Evolutionary conservation across 1,140 invertebrate species (phyloP), one percentile per base, ranked within the genome.

Genomic region (Megalonaias nervosa): DNA sequence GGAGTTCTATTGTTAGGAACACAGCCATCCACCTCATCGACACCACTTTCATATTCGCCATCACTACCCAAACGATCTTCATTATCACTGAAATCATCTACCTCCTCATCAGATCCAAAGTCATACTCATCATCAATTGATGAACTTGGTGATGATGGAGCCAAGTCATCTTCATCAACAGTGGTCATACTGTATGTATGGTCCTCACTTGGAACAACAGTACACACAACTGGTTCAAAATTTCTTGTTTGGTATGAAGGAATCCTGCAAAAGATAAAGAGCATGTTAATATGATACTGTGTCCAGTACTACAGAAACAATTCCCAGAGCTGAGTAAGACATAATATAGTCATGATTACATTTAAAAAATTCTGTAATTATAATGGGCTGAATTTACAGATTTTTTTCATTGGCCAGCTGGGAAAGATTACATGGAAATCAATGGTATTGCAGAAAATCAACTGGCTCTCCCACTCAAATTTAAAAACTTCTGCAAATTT

Each of bases 131-230:
- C 90, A 82, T 91, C 91, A 55, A 91, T 89, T 58, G 89, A 90
- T 60, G 90, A 91, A 19, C 84, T 85, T 12, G 88, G 84, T 14
- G 89, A 89, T 2, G 79, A 80, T 62, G 85, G 84, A 26, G 74
- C 23, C 56, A 73, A 78, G 62, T 78, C 76, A 57, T 78, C 76
- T 57, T 78, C 76, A 26, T 79, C 79, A 19, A 83, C 55, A 65
- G 71, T 81, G 23, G 83, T 80, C 11, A 82, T 84, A 71, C 88
- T 89, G 83, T 96, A 96, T 19, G 94, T 95, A 84, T 96, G 95
- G 90, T 96, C 95, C 86, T 95, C 94, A 84, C 94, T 95, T 1
- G 95, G 95, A 76, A 93, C 94, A 65, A 92, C 93, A 11, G 94
- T 95, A 65, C 95, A 94, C 70, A 95, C 92, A 31, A 85, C 73